These are phyloP conservation scores for Choreutis nemorana DNA, from an alignment of 2,888 invertebrate species.

Conservation along the genomic window DNA sequence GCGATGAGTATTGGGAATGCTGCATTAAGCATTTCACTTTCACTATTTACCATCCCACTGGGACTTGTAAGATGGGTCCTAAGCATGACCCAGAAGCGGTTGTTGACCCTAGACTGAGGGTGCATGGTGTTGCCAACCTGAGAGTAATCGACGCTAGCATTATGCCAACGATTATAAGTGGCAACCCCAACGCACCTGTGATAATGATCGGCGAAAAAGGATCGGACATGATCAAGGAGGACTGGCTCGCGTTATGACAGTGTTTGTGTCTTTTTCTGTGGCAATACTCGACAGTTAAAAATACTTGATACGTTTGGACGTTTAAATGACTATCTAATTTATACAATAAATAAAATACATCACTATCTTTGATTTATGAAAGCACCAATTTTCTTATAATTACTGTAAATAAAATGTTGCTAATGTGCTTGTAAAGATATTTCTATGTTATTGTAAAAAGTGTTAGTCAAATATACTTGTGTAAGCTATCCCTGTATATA, in stretches of 20 bases:
- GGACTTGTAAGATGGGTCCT: slow-evolving; percentile 90
- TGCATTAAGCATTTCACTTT: slow-evolving; percentile 80
- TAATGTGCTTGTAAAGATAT: too few species aligned
- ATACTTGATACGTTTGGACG: too few species aligned
- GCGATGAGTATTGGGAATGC: slow-evolving; percentile 90
- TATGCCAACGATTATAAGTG: slow-evolving; percentile 89
- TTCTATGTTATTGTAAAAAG: too few species aligned
- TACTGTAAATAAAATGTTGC: too few species aligned
- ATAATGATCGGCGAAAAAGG: slow-evolving; percentile 93
- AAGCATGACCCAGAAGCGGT: slow-evolving; percentile 77
- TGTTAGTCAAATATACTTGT: too few species aligned
- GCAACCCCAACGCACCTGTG: slow-evolving; percentile 88
- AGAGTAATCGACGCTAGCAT: slow-evolving; percentile 86
- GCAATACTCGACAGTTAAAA: too few species aligned
- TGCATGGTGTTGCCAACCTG: slow-evolving; percentile 79
- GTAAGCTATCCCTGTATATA: too few species aligned
- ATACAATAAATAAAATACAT: too few species aligned
- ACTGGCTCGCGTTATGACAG: slow-evolving; percentile 73
- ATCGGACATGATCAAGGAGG: slow-evolving; percentile 88
- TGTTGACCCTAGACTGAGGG: slow-evolving; percentile 78
- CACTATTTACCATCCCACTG: slow-evolving; percentile 86
- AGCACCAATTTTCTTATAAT: too few species aligned
- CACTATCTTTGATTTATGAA: too few species aligned
- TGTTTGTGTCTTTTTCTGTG: too few species aligned
- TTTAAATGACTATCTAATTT: too few species aligned